Conservation (phyloP, 2,113 vertebrate genomes). For the Perca schrenkii region DNA sequence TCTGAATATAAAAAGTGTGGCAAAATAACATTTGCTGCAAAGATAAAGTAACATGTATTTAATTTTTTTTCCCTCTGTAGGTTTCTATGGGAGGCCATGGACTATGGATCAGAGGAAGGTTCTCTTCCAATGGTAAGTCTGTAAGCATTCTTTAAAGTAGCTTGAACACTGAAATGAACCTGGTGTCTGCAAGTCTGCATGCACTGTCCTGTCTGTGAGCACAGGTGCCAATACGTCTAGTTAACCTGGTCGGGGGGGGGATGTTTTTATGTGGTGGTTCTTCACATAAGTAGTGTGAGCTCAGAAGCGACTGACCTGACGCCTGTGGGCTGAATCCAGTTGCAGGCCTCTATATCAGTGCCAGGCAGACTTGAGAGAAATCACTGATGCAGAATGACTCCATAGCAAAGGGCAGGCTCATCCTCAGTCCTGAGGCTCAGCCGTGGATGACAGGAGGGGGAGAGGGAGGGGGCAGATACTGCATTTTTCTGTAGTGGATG, state of each 20-base stretch:
- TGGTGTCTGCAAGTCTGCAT: neutral
- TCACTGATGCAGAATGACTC: conserved; percentile 49
- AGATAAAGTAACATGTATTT: neutral
- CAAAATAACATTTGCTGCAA: neutral
- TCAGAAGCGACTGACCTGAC: conserved; percentile 23
- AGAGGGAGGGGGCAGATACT: neutral
- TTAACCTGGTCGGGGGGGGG: neutral
- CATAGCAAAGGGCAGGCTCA: conserved; percentile 31
- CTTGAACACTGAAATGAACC: neutral
- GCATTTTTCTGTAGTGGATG: neutral
- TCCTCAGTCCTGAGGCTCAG: conserved; percentile 22
- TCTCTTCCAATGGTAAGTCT: conserved; percentile 89
- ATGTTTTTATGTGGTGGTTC: neutral
- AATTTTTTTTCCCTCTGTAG: conserved; percentile 63
- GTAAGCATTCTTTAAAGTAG: neutral
- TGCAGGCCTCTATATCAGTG: conserved; percentile 35
- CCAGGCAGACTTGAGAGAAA: conserved; percentile 45
- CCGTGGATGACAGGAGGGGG: conserved; percentile 17
- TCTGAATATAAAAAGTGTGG: neutral
- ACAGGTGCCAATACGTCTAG: conserved; percentile 1
- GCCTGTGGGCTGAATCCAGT: conserved; percentile 29
- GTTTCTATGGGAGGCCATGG: conserved; percentile 92
- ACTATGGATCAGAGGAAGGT: conserved; percentile 91
- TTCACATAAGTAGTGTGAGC: neutral
- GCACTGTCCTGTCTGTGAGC: neutral